These are phyloP conservation scores for Dynastes hyllus DNA, from an alignment of 2,888 invertebrate genomes.

Conservation along the genomic window DNA sequence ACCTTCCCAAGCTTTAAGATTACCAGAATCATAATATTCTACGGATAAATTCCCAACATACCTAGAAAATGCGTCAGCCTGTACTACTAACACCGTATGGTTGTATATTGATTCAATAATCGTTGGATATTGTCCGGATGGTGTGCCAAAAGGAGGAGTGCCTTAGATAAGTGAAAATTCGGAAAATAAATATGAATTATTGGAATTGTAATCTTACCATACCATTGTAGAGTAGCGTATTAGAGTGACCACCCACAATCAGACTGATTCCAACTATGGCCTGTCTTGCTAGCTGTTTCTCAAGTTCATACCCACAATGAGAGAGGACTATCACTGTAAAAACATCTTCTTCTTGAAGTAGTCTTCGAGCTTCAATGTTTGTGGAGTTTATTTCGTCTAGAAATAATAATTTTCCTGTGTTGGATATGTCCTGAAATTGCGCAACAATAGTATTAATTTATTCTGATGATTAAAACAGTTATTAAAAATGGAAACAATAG, in stretches of 20 bases:
- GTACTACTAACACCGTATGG: slow-evolving; percentile 79
- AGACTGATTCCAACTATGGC: slow-evolving; percentile 82
- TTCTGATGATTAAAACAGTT: too few species aligned
- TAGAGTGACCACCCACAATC: slow-evolving; percentile 89
- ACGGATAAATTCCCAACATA: slow-evolving; percentile 87
- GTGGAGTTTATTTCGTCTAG: slow-evolving; percentile 80
- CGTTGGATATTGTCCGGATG: slow-evolving; percentile 82
- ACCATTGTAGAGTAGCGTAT: slow-evolving; percentile 83
- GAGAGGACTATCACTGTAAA: slow-evolving; percentile 88
- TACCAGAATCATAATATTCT: slow-evolving; percentile 80
- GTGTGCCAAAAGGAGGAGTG: slow-evolving; percentile 53
- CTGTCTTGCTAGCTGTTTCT: slow-evolving; percentile 78
- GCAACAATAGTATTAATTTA: background rate
- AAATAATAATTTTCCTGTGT: slow-evolving; percentile 79
- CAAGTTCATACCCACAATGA: slow-evolving; percentile 84
- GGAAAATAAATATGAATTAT: background rate
- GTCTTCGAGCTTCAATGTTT: slow-evolving; percentile 78
- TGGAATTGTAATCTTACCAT: background rate
- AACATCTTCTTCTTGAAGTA: slow-evolving; percentile 76
- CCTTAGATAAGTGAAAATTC: slow-evolving; percentile 29
- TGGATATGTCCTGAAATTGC: slow-evolving; percentile 76
- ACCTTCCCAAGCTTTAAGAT: slow-evolving; percentile 80
- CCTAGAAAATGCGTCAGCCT: slow-evolving; percentile 82
- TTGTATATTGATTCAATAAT: slow-evolving; percentile 73
- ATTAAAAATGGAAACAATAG: too few species aligned